Evolutionary conservation across 2,797 vertebrate genomes (phyloP).

Genomic region (Chromobotia macracanthus): DNA sequence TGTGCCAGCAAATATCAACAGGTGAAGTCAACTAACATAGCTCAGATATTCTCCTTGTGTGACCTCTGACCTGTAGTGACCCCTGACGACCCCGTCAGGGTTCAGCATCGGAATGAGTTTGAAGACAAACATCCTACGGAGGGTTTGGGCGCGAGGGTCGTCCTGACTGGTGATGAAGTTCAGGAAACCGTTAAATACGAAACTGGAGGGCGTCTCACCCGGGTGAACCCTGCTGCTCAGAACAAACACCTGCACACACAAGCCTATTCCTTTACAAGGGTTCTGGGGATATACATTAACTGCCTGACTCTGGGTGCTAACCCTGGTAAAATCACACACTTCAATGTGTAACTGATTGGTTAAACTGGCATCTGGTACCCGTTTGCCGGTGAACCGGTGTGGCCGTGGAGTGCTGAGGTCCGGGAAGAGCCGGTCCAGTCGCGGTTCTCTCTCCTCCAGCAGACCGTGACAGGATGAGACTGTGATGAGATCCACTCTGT

Average conservation of each 20-base stretch:
- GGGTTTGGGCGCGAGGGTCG: conserved; percentile 88
- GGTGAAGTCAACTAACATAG: background rate
- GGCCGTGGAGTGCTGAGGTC: conserved; percentile 85
- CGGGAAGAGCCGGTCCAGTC: conserved; percentile 91
- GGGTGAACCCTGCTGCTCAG: conserved; percentile 96
- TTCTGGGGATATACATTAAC: no score
- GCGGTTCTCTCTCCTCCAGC: conserved; percentile 86
- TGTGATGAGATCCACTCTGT: conserved; percentile 92
- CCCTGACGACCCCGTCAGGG: conserved; percentile 90
- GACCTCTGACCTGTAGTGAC: conserved; percentile 90
- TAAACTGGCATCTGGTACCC: conserved; percentile 69
- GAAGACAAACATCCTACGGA: conserved; percentile 93
- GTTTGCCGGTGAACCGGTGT: conserved; percentile 85
- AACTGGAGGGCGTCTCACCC: conserved; percentile 94
- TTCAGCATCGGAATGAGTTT: conserved; percentile 98
- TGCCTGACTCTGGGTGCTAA: no score
- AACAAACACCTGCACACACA: conserved; percentile 86
- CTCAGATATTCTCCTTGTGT: background rate
- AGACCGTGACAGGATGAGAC: conserved; percentile 91
- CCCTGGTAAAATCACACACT: no score
- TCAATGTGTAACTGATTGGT: no score
- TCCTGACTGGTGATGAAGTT: conserved; percentile 91
- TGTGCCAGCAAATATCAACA: no score
- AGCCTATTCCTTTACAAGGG: no score
- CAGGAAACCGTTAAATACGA: conserved; percentile 96